Percentiles rank a stretch among this genome's conserved stretches.
Conservation (phyloP, 2,797 vertebrate genomes). For the Capromys pilorides region DNA sequence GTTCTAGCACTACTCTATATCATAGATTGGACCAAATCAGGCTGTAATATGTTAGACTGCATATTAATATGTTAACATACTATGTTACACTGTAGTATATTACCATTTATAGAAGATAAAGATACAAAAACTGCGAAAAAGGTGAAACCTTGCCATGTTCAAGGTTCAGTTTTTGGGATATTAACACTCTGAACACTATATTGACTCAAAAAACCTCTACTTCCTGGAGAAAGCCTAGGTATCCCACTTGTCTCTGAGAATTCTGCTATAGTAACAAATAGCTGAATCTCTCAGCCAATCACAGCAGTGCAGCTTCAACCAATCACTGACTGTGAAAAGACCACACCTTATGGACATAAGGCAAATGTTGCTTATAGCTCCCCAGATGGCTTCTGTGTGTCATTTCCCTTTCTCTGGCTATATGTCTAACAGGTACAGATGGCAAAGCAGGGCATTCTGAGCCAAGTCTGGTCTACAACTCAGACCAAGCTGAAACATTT, state of each 20-base stretch:
- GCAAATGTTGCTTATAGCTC: background rate
- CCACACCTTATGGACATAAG: background rate
- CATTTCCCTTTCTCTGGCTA: background rate
- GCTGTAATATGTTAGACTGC: too few species aligned
- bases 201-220: background rate
- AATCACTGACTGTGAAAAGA: background rate
- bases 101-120: background rate
- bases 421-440: background rate
- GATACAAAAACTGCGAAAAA: background rate
- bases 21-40: background rate
- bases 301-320: background rate
- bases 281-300: background rate
- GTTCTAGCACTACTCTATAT: background rate
- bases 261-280: background rate
- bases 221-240: background rate
- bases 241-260: background rate
- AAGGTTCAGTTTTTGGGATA: background rate
- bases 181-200: background rate
- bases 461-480: background rate
- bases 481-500: background rate
- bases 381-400: background rate
- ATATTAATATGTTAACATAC: too few species aligned
- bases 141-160: background rate
- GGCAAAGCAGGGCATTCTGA: background rate
- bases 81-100: background rate